Percentiles rank a stretch among this genome's conserved stretches.
Evolutionary conservation across 2,113 vertebrate species (phyloP).

Genomic region (Pelodiscus sinensis): DNA sequence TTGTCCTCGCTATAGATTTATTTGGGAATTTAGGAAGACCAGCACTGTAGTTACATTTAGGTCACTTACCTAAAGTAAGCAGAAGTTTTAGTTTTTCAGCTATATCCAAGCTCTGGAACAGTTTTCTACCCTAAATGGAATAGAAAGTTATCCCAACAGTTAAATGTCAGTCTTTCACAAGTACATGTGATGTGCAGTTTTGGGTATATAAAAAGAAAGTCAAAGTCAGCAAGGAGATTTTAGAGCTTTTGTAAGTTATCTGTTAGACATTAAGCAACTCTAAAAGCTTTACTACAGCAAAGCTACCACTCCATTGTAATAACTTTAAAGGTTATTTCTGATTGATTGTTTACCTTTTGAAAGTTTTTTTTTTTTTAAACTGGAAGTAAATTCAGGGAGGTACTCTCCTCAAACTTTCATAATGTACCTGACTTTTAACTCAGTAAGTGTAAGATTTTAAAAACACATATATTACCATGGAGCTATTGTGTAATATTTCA

Average conservation of each 20-base stretch:
- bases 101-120: slow-evolving; percentile 92
- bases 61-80: slow-evolving; percentile 89
- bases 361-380: background rate
- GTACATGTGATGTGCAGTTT: background rate
- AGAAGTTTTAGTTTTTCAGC: slow-evolving; percentile 94
- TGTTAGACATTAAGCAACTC: background rate
- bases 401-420: background rate
- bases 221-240: background rate
- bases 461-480: background rate
- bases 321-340: background rate
- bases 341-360: background rate
- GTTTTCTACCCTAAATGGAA: slow-evolving; percentile 86
- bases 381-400: background rate
- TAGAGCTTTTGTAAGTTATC: background rate
- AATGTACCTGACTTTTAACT: background rate
- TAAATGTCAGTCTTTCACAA: background rate
- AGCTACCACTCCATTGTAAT: background rate
- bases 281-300: background rate
- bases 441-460: background rate
- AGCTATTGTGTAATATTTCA: background rate
- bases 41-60: background rate
- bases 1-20: background rate
- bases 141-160: background rate
- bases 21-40: background rate
- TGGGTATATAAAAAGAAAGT: background rate